Evolutionary conservation across 2,113 vertebrate genomes (phyloP), one percentile per base, ranked within the genome.

Genomic region (Zootoca vivipara): DNA sequence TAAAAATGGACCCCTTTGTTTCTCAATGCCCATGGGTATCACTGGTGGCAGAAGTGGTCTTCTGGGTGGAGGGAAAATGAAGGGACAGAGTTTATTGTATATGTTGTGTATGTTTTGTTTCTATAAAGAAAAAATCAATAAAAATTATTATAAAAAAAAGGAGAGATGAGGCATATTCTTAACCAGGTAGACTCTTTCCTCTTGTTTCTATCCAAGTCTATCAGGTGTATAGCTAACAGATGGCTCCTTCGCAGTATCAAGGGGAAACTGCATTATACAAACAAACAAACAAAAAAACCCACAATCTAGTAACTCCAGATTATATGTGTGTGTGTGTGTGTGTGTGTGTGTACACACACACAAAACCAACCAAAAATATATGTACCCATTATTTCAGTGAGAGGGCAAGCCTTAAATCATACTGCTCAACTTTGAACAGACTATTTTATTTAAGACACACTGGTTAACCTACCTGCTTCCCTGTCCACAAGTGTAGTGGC

Each of bases 401-500:
- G 13, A 26, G 28, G 26, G 13, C 26, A 74, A 1, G 0, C 78
- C 88, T 62, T n/a, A 15, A 0, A 84, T 6, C 56, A 46, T 33
- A 38, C 64, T 67, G 24, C 9, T 90, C 52, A 12, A 35, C 87
- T 46, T 30, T 46, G 2, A 81, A 67, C 6, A 64, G 70, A 0
- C 5, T 5, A 3, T 15, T 83, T 70, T 79, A 35, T 89, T 83
- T 86, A 78, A 82, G 8, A 88, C 28, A 18, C 5, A 69, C 35
- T 42, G 67, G 0, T 90, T 85, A 40, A 92, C 78, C 10, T 95
- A 99, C 99, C 98, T 99, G 99, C 86, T 99, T 99, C 82, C 99
- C 99, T 1, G 99, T 98, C 99, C 99, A 99, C 3, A 99, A 96
- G 0, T 6, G 91, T n/a, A 95, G 96, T 1, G 99, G 99, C 90